A percentile compares a stretch with the other conserved stretches of the same genome.
These are phyloP conservation scores for Xerus rutilus DNA, from an alignment of 2,797 vertebrate genomes.

Conservation along the genomic window DNA sequence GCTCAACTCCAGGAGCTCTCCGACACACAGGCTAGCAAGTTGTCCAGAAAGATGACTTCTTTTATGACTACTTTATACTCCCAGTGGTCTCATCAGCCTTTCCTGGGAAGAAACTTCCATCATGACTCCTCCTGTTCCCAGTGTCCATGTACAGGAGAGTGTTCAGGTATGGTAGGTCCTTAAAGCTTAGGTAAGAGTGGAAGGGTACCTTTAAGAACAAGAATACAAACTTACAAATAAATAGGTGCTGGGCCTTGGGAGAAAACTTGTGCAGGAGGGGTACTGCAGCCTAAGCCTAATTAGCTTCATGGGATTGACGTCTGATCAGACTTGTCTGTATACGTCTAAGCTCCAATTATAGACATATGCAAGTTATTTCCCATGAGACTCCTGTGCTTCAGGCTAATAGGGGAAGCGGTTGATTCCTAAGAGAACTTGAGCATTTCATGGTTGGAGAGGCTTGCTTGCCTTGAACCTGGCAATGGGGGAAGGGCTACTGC, in stretches of 20 bases:
- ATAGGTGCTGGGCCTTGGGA: conserved; percentile 20
- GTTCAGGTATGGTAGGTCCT: not conserved
- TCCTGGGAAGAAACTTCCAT: not conserved
- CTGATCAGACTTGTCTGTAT: conserved; percentile 58
- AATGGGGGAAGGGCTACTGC: not conserved
- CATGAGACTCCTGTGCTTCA: conserved; percentile 31
- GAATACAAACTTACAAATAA: not conserved
- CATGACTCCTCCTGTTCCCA: not conserved
- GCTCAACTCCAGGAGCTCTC: not conserved
- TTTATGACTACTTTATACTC: not conserved
- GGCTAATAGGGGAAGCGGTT: conserved; percentile 44
- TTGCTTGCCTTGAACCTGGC: not conserved
- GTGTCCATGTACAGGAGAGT: not conserved
- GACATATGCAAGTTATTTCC: conserved; percentile 55
- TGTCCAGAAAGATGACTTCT: not conserved
- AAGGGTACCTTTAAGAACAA: not conserved
- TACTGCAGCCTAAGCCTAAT: conserved; percentile 11
- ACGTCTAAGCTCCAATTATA: conserved; percentile 62
- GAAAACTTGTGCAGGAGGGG: conserved; percentile 14
- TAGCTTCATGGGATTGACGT: conserved; percentile 46
- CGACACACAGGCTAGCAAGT: not conserved
- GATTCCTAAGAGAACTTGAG: conserved; percentile 45
- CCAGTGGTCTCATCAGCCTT: not conserved
- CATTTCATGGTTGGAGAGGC: conserved; percentile 33
- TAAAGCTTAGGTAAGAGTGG: not conserved